Conservation (phyloP, 2,113 vertebrate genomes). For the Ochotona curzoniae region DNA sequence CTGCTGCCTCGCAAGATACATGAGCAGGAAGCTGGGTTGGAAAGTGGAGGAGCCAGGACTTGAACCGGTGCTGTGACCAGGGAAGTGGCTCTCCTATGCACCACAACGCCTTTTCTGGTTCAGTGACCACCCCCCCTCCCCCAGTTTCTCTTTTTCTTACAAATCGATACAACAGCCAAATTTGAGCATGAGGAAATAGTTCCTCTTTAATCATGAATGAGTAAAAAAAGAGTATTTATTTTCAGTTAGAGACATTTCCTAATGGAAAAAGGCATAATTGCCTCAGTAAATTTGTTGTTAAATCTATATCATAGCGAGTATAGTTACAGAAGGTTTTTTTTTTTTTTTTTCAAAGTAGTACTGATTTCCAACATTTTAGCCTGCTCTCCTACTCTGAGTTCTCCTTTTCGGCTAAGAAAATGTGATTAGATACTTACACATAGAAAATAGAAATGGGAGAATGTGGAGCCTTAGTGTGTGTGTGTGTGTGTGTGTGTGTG, state of each 20-base stretch:
- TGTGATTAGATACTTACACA: neutral
- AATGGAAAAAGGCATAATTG: too few species aligned
- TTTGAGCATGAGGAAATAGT: neutral
- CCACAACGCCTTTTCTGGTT: neutral
- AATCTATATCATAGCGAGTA: neutral
- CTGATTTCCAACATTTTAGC: conserved; percentile 13
- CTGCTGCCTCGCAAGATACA: too few species aligned
- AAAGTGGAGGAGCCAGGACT: too few species aligned
- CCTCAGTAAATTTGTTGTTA: neutral
- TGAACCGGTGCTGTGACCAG: too few species aligned
- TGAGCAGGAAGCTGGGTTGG: too few species aligned
- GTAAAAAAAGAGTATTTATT: neutral
- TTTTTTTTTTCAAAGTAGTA: neutral
- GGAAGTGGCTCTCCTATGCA: neutral
- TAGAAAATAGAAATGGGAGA: neutral
- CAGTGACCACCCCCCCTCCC: too few species aligned
- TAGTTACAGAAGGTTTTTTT: neutral
- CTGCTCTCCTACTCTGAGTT: neutral
- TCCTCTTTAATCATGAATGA: neutral
- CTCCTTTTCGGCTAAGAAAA: conserved; percentile 10
- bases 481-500: too few species aligned
- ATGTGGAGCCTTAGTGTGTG: neutral
- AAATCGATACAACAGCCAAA: neutral
- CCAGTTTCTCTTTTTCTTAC: neutral
- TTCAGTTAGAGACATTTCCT: neutral